Conservation (phyloP, 2,113 vertebrate genomes). For the Carettochelys insculpta region DNA sequence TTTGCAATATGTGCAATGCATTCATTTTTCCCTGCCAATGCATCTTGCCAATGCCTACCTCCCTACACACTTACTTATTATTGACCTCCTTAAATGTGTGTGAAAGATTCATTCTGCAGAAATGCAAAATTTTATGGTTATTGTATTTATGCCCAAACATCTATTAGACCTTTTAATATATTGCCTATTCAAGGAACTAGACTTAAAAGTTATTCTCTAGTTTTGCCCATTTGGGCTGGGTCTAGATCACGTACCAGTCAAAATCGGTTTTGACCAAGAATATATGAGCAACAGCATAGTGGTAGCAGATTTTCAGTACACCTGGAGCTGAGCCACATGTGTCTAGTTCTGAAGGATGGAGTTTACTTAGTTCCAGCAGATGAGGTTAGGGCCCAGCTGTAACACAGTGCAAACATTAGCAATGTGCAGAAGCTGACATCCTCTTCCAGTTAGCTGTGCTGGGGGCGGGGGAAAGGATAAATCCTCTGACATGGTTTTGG, state of each 20-base stretch:
- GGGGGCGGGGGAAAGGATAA: not conserved
- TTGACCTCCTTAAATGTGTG: not conserved
- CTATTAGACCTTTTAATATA: not conserved
- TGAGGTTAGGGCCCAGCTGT: not conserved
- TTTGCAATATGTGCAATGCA: conserved; percentile 52
- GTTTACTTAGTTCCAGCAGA: not conserved
- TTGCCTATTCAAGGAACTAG: not conserved
- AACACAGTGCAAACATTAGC: not conserved
- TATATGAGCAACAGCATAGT: not conserved
- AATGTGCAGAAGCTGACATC: not conserved
- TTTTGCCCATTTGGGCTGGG: not conserved
- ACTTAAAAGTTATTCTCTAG: not conserved
- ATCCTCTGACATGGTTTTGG: not conserved
- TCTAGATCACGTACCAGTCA: not conserved
- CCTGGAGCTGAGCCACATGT: not conserved
- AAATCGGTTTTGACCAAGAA: not conserved
- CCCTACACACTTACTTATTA: not conserved
- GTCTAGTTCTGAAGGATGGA: not conserved
- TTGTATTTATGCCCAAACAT: not conserved
- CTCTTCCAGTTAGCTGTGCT: not conserved
- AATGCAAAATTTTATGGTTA: not conserved
- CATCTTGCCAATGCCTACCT: conserved; percentile 8
- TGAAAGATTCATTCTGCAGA: not conserved
- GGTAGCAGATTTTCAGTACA: not conserved
- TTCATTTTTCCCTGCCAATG: conserved; percentile 22